A percentile compares a stretch with the other conserved stretches of the same genome.
phyloP scores from a whole-genome alignment of 2,888 invertebrate species.

The Blera fallax region DNA sequence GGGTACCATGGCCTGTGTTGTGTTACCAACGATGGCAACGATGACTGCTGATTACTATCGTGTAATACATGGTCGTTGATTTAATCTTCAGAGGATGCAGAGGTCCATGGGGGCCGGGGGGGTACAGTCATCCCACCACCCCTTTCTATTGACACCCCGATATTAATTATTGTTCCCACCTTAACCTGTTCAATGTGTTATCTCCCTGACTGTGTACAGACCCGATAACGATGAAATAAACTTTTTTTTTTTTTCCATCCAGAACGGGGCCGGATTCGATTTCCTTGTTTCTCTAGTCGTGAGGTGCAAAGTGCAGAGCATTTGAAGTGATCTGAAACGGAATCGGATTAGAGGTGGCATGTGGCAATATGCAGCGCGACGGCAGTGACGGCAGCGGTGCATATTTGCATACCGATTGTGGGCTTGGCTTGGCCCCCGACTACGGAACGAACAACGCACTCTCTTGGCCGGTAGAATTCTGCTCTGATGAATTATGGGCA shows the following conservation, averaged over 20 bases:
- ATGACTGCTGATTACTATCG: constrained; percentile 70
- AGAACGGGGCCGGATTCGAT: constrained; percentile 19
- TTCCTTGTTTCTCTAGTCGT: constrained; percentile 57
- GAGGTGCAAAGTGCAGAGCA: constrained; percentile 47
- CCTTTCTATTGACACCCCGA: constrained; percentile 51
- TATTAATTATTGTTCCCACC: constrained; percentile 68
- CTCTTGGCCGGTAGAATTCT: constrained; percentile 29
- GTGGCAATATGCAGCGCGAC: constrained; percentile 38
- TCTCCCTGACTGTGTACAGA: constrained; percentile 4
- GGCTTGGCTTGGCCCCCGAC: constrained; percentile 56
- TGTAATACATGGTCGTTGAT: constrained; percentile 71
- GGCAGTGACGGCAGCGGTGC: not conserved
- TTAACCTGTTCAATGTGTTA: constrained; percentile 57
- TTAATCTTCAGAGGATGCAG: constrained; percentile 54
- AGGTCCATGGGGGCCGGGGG: not conserved
- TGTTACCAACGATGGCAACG: constrained; percentile 47
- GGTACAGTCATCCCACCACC: not conserved
- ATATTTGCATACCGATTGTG: constrained; percentile 69
- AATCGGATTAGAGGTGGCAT: constrained; percentile 65
- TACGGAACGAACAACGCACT: constrained; percentile 33
- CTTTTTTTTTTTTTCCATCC: not conserved
- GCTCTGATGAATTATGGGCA: constrained; percentile 63
- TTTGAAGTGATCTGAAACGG: constrained; percentile 55
- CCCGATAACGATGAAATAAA: constrained; percentile 28
- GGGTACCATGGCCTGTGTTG: not conserved